Base-by-base conservation (phyloP, 2,113 vertebrate genomes). In the Corythaixoides concolor region DNA sequence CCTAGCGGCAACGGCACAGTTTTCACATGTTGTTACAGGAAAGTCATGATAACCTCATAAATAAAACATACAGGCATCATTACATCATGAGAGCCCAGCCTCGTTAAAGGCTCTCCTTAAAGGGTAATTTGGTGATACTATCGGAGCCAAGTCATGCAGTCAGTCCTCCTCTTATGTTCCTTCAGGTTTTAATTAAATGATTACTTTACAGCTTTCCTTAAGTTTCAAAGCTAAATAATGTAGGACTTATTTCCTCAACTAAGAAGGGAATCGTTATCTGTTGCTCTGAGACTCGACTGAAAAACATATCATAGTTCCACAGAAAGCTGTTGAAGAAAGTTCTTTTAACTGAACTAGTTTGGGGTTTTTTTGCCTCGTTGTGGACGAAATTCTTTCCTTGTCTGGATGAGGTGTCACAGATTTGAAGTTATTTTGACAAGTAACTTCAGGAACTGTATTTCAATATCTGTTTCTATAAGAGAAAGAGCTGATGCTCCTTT, bases 161-260 rank as follows among this genome's bases (percentile, higher is more conserved):
- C 83, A 92, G 62, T 91, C 93, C 64, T 81, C 80, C 33, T 91
- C 75, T 90, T 82, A 52, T 24, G 5, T 94, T 91, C 75, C 78
- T 92, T 66, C 4, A 3, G 58, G 58, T 82, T 92, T 87, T 94
- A 96, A 92, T 92, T 60, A 90, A 96, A 72, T 28, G 22, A 89
- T 93, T 90, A 64, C 68, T 94, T 96, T 70, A 75, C 68, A 92
- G 76, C 69, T 93, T 94, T 89, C 84, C 87, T 79, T 68, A 55
- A 30, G 67, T 88, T 92, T 94, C 87, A 59, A 89, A 69, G 69
- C 47, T 92, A 58, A 89, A 53, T 76, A 79, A 95, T 52, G 69
- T 39, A 83, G 66, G 56, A 24, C 6, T 12, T 79, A 68, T 23
- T 95, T 93, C 69, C 58, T 89, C 32, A 35, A 3, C 72, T 70